Evolutionary conservation across 2,113 vertebrate genomes (phyloP).

Genomic region (Upupa epops): DNA sequence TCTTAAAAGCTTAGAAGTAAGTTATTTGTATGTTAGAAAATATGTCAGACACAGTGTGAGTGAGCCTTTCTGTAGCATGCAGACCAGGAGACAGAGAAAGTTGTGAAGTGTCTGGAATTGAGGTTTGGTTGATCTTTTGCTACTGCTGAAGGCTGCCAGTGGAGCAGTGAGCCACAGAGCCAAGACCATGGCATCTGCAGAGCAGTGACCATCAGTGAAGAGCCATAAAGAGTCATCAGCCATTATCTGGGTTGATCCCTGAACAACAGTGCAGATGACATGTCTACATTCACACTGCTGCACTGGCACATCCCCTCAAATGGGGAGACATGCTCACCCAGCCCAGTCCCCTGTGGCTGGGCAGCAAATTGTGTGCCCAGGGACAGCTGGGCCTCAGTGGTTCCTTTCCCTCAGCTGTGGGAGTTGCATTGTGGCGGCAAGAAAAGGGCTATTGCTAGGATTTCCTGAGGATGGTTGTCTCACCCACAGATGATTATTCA

Average conservation of each 20-base stretch:
- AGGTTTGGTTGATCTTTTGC: background rate
- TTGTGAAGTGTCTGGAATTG: accelerated
- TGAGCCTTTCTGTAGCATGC: background rate
- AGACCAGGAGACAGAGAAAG: background rate
- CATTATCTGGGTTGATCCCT: background rate
- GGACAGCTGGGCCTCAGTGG: accelerated
- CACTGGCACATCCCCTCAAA: accelerated
- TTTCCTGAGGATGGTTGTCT: slow-evolving; percentile 66
- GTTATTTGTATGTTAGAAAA: background rate
- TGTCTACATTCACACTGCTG: accelerated
- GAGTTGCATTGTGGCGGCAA: slow-evolving; percentile 30
- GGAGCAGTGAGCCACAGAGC: background rate
- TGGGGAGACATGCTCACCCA: accelerated
- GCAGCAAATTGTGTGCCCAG: background rate
- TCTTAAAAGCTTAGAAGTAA: background rate
- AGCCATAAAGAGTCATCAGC: background rate
- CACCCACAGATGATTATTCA: slow-evolving; percentile 34
- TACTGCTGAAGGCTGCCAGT: background rate
- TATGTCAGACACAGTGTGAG: background rate
- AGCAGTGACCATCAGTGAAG: background rate
- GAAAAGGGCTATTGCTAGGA: slow-evolving; percentile 32
- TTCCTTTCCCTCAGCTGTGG: slow-evolving; percentile 14
- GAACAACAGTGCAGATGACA: background rate
- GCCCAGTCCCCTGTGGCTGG: accelerated
- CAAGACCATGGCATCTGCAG: background rate